Conservation (phyloP, 2,113 vertebrate genomes). For the Natator depressus region DNA sequence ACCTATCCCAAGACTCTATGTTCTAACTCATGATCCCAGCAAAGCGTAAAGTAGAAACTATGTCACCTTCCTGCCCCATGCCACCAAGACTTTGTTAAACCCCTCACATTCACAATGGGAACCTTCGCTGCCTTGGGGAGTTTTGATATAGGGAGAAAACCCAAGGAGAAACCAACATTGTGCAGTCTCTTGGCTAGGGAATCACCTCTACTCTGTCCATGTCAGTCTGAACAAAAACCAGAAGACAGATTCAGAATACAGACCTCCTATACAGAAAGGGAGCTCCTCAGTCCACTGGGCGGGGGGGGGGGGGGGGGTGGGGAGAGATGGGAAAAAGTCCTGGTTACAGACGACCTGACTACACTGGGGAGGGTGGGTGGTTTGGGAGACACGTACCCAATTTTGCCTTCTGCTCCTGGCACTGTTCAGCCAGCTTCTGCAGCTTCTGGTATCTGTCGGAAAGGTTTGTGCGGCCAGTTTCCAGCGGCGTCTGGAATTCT, state of each 20-base stretch:
- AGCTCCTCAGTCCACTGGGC: not conserved
- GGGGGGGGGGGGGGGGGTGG: no score
- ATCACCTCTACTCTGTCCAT: not conserved
- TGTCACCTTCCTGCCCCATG: not conserved
- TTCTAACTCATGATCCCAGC: not conserved
- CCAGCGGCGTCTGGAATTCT: slow-evolving; percentile 86
- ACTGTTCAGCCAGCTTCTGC: slow-evolving; percentile 78
- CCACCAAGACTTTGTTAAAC: not conserved
- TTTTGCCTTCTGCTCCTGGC: slow-evolving; percentile 77
- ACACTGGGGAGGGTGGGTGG: not conserved
- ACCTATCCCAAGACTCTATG: not conserved
- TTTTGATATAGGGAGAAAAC: not conserved
- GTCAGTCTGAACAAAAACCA: accelerated
- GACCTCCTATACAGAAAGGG: accelerated
- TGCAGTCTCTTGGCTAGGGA: accelerated
- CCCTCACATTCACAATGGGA: accelerated
- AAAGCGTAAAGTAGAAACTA: not conserved
- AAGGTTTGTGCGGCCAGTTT: slow-evolving; percentile 83
- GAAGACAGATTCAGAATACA: accelerated
- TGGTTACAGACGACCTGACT: accelerated
- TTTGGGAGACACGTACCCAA: slow-evolving; percentile 62
- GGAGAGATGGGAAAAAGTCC: not conserved
- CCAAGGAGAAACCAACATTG: not conserved
- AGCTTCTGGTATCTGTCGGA: slow-evolving; percentile 87
- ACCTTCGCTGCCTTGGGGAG: not conserved